phyloP scores from a whole-genome alignment of 1,140 invertebrate genomes.

The Brachionus plicatilis region DNA sequence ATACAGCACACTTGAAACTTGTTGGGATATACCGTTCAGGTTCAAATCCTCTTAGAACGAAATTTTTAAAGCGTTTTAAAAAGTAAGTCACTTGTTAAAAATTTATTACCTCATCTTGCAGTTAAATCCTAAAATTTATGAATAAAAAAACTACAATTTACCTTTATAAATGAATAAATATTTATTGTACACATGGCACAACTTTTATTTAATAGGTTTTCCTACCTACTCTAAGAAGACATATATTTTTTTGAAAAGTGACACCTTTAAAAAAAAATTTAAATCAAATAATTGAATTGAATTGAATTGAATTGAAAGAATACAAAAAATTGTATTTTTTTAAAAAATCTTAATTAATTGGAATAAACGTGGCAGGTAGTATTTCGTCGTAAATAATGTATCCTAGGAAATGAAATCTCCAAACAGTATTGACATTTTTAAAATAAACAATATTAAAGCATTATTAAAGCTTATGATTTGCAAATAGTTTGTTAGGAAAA shows the following conservation, averaged over 20 bases:
- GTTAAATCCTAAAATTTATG: neutral
- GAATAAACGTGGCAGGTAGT: neutral
- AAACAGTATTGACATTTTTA: neutral
- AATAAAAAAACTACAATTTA: neutral
- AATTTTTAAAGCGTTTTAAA: no score
- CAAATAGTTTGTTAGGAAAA: no score
- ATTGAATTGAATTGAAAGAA: no score
- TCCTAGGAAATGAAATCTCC: neutral
- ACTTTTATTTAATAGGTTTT: neutral
- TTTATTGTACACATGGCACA: neutral
- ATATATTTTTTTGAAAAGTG: neutral
- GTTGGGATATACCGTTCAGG: neutral
- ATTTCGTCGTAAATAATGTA: neutral
- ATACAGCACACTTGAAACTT: neutral
- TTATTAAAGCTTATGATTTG: neutral
- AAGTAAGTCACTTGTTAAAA: neutral
- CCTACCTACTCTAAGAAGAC: neutral
- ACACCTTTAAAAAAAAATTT: neutral
- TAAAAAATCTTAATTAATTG: neutral
- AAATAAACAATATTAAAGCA: neutral
- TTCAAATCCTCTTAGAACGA: neutral
- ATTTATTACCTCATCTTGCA: neutral
- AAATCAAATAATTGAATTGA: no score
- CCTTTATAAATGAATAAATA: neutral
- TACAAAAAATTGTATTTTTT: neutral